Conservation (phyloP, 1,140 invertebrate species). For the Branchinecta lindahli region DNA sequence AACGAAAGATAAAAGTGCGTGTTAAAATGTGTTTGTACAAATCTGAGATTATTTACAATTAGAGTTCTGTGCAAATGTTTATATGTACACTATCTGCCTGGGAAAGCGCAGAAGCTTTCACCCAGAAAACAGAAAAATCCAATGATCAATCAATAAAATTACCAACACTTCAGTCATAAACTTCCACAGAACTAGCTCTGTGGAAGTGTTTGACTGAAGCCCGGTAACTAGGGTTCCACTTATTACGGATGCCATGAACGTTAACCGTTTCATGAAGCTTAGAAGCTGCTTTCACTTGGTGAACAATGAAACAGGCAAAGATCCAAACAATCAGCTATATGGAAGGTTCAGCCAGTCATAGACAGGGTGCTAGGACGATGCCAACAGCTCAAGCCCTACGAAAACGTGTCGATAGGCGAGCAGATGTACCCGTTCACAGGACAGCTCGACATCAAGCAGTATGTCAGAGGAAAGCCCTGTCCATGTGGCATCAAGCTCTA, state of each 20-base stretch:
- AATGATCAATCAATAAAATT: too few relatives aligned
- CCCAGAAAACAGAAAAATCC: too few relatives aligned
- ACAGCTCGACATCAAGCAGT: neutral
- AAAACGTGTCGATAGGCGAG: neutral
- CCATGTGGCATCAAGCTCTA: neutral
- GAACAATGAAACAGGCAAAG: neutral
- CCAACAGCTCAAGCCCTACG: neutral
- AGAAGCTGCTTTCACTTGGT: neutral
- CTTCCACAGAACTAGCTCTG: too few relatives aligned
- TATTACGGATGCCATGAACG: neutral
- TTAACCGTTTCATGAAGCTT: neutral
- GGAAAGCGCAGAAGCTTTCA: too few relatives aligned
- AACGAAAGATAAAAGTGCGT: too few relatives aligned
- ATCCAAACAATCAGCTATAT: neutral
- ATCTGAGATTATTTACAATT: too few relatives aligned
- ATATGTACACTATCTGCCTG: too few relatives aligned
- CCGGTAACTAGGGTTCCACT: neutral
- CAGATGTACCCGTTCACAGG: neutral
- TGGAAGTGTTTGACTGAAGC: too few relatives aligned
- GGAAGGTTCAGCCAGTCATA: neutral
- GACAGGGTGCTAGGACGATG: neutral
- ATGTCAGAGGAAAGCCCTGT: neutral
- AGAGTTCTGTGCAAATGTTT: too few relatives aligned
- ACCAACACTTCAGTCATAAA: too few relatives aligned
- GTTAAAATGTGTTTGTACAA: too few relatives aligned